A percentile compares a stretch with the other conserved stretches of the same genome.
Evolutionary conservation across 2,888 invertebrate species (phyloP).

Genomic region (Mantis religiosa): DNA sequence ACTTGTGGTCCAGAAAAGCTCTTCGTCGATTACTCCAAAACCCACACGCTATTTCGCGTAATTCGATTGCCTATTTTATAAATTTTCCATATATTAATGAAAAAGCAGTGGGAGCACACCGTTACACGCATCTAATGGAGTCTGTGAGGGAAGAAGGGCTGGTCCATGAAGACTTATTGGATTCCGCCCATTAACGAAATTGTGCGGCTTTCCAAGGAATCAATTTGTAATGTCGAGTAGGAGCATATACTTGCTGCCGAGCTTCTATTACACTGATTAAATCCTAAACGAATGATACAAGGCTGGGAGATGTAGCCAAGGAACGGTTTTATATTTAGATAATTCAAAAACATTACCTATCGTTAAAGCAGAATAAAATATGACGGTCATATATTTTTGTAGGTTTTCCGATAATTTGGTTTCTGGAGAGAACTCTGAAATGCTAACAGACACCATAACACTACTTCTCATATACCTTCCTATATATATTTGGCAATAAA

Average conservation of each 20-base stretch:
- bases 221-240: constrained; percentile 30
- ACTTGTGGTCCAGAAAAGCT: constrained; percentile 20
- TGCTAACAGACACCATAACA: background rate
- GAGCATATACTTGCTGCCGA: constrained; percentile 12
- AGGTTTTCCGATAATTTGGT: constrained; percentile 18
- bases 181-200: constrained; percentile 31
- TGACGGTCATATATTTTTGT: constrained; percentile 19
- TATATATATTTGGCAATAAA: no score
- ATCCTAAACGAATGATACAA: constrained; percentile 31
- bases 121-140: constrained; percentile 22
- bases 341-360: constrained; percentile 20
- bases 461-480: no score
- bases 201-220: constrained; percentile 29
- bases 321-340: constrained; percentile 19
- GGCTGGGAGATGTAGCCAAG: background rate
- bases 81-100: constrained; percentile 32
- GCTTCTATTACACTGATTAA: constrained; percentile 33
- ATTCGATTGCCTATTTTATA: constrained; percentile 31
- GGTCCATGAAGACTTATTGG: constrained; percentile 26
- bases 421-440: background rate
- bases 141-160: background rate
- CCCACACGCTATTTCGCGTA: constrained; percentile 22
- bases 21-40: constrained; percentile 24
- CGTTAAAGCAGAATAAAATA: constrained; percentile 20
- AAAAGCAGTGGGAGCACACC: constrained; percentile 24